Evolutionary conservation across 2,888 invertebrate species (phyloP), one percentile per base, ranked within the genome.

Genomic region (Phaedon cochleariae): DNA sequence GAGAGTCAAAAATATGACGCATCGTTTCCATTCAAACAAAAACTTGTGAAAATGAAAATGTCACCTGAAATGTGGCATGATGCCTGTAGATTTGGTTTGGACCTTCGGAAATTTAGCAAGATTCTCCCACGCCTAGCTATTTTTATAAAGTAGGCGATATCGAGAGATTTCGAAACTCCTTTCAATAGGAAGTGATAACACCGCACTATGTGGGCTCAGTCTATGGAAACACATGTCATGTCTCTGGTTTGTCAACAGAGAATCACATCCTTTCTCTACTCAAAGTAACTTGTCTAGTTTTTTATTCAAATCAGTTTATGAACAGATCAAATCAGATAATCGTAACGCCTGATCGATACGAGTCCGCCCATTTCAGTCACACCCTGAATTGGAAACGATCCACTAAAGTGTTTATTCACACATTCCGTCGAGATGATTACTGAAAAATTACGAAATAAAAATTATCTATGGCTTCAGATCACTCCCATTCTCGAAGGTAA

Each of bases 381-480:
- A 46, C 45, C 52, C 45, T 31, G 15, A 31, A 37, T 37, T 37
- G 9, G 26, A 26, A 41, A 53, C 26, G 37, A 60, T 31, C 22
- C 18, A 18, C 60, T 41, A 41, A 57, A 29, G 46, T 54, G 51
- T 60, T 59, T 53, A 49, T 67, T 61, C 46, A 54, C 59, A 62
- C 59, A 64, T 54, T 62, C 48, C 53, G 59, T 58, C 46, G 51
- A 10, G 45, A 52, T 49, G 54, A 58, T 62, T 58, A 67, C 45
- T 46, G 12, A 20, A 46, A 48, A 64, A 51, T 64, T 59, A 61
- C 41, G 61, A 22, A 54, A 59, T 64, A 64, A 60, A 57, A 58
- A 37, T 61, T 67, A 63, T 59, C 62, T 66, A 55, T 66, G 45
- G 45, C 49, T 20, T 51, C 29, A 12, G 49, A 67, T 62, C 62